Conservation (phyloP, 2,888 invertebrate genomes). For the Serripes groenlandicus region DNA sequence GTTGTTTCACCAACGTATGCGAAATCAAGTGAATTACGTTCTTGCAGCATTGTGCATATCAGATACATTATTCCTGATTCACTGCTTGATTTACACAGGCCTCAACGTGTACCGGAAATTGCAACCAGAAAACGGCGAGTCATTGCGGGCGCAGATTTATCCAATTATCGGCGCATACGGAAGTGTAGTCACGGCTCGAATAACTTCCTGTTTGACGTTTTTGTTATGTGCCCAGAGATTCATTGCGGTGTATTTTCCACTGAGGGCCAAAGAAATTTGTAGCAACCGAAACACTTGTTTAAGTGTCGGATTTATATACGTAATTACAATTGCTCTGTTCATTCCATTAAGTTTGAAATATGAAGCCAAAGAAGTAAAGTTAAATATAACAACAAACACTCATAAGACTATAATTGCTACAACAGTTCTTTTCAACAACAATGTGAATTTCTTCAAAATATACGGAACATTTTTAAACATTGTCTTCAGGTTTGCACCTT, state of each 20-base stretch:
- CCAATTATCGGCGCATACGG: constrained; percentile 78
- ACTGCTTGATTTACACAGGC: constrained; percentile 73
- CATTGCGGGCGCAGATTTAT: constrained; percentile 69
- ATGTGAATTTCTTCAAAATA: constrained; percentile 68
- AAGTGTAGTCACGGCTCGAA: constrained; percentile 78
- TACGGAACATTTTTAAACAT: constrained; percentile 78
- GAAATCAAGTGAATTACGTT: constrained; percentile 76
- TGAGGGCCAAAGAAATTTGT: constrained; percentile 78
- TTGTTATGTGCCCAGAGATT: constrained; percentile 78
- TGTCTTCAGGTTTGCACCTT: constrained; percentile 77
- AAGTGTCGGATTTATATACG: constrained; percentile 73
- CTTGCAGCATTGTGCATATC: constrained; percentile 79
- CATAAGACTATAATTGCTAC: constrained; percentile 58
- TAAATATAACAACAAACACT: constrained; percentile 59
- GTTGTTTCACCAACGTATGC: constrained; percentile 76
- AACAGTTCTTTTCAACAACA: constrained; percentile 74
- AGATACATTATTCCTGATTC: constrained; percentile 76
- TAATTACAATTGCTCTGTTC: constrained; percentile 75
- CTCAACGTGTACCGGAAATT: constrained; percentile 70
- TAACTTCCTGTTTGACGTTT: constrained; percentile 78
- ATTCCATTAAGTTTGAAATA: constrained; percentile 79
- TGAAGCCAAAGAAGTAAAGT: constrained; percentile 45
- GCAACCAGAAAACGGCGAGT: constrained; percentile 67
- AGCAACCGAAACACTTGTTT: constrained; percentile 71
- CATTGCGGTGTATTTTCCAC: constrained; percentile 81